Evolutionary conservation across 1,140 invertebrate genomes (phyloP), one percentile per base, ranked within the genome.

Genomic region (Megalopta genalis): DNA sequence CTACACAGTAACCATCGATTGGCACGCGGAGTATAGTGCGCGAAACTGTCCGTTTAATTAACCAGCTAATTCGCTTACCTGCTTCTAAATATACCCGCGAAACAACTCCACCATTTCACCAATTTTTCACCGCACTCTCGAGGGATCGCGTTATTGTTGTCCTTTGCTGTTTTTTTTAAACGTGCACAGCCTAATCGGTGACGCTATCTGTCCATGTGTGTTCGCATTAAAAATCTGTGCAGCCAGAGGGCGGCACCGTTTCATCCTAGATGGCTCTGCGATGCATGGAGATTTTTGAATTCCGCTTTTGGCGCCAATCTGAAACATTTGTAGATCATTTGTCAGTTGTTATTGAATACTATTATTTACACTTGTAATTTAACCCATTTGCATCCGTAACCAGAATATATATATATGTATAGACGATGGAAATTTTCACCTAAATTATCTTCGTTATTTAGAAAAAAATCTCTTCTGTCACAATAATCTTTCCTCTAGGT

Each of bases 101-200:
- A 80, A 86, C 81, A 84, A 85, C 78, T 88, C 81, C 85, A 89
- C 84, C 88, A 90, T 89, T 88, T 90, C 88, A 86, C 88, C 84
- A 57, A 86, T 84, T 88, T 90, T 87, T 85, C 86, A 85, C 85
- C 84, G 81, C 74, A 84, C 85, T 82, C 80, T 52, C 49, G 49
- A 57, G 60, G 60, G 66, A 62, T 81, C 85, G 74, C 75, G 75
- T 81, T 66, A 87, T 86, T 86, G 85, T 86, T 87, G 75, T 86
- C 68, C 82, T 82, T 77, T 73, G 68, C 72, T 52, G 49, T 89
- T 88, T 86, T 32, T 83, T 87, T 83, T 77, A 83, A 86, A 88
- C 85, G 66, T 63, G 52, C 78, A 66, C 54, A 59, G 25, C 12
- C 27, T 23, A 32, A 74, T 27, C 32, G 37, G 64, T 83, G 39